Base-by-base conservation (phyloP, 2,797 vertebrate species). In the Luscinia luscinia region DNA sequence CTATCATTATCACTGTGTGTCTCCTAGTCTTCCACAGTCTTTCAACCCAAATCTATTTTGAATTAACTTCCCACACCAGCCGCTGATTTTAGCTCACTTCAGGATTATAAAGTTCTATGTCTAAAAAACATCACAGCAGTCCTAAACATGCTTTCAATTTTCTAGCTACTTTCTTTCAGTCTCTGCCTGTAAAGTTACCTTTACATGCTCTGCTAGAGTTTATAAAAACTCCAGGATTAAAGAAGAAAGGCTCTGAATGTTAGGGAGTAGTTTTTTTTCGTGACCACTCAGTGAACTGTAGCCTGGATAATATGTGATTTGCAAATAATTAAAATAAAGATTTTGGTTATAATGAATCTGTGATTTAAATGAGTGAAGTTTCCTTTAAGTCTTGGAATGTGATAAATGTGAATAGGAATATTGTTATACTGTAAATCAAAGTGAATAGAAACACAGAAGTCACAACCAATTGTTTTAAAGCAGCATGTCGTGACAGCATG, bases 41-140 rank as follows among this genome's bases (percentile, higher is more conserved):
- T 91, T 81, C 76, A 86, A 55, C 86, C 82, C 84, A 72, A 82
- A 46, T 45, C 34, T 91, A 74, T 94, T 88, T 84, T 62, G 74
- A 94, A 91, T 89, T 79, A 85, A 61, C 93, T 94, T 96, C 94
- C 96, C 90, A 92, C 68, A 88, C 48, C 61, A 87, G 49, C 51
- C 41, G 18, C 87, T 84, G 78, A 77, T 96, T 96, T 96, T 93
- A 94, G 89, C 89, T 95, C 91, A 64, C 86, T 94, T 86, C 52
- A 88, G 80, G 75, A 87, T 73, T 89, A 89, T 64, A 89, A 63
- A 40, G 46, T 88, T 76, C 46, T 68, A 87, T 27, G 7, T 78
- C 61, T 94, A 49, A 88, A 90, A 86, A 91, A 51, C 77, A 91
- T 76, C 79, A 41, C 46, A 77, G 82, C 76, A 80, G 62, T 51